Evolutionary conservation across 2,888 invertebrate species (phyloP).

Genomic region (Rhimphoctona megacephalus): DNA sequence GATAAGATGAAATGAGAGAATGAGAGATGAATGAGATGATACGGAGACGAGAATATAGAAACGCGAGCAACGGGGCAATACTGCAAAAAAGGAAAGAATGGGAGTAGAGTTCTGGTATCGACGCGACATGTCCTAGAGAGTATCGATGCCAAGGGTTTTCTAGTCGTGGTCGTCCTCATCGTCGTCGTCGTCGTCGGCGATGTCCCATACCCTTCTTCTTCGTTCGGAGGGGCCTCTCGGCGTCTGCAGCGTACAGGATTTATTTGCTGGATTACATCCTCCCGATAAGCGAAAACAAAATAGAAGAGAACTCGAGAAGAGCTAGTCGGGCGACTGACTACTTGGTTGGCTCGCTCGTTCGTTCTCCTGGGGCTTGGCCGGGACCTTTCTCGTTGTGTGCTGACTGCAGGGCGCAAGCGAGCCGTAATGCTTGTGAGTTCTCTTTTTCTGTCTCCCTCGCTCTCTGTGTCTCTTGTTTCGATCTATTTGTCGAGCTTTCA

Average conservation of each 20-base stretch:
- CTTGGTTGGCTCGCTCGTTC: conserved; percentile 64
- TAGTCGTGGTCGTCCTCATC: conserved; percentile 65
- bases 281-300: conserved; percentile 79
- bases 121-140: conserved; percentile 73
- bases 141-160: conserved; percentile 69
- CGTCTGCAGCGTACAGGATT: conserved; percentile 78
- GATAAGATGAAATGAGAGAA: conserved; percentile 31
- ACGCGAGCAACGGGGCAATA: conserved; percentile 42
- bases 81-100: conserved; percentile 46
- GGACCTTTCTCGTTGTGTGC: conserved; percentile 56
- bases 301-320: conserved; percentile 70
- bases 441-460: conserved; percentile 27
- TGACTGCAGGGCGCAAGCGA: conserved; percentile 36
- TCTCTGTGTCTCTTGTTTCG: conserved; percentile 64
- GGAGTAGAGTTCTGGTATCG: conserved; percentile 75
- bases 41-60: conserved; percentile 29
- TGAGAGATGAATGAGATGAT: conserved; percentile 10
- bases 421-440: conserved; percentile 30
- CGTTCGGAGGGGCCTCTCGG: conserved; percentile 59
- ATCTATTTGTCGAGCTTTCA: conserved; percentile 78
- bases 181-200: conserved; percentile 51
- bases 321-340: conserved; percentile 46
- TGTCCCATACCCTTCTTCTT: conserved; percentile 41
- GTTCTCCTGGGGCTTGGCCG: conserved; percentile 63
- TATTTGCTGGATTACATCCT: conserved; percentile 79